Base-by-base conservation (phyloP, 1,140 invertebrate species). In the Ladona fulva region DNA sequence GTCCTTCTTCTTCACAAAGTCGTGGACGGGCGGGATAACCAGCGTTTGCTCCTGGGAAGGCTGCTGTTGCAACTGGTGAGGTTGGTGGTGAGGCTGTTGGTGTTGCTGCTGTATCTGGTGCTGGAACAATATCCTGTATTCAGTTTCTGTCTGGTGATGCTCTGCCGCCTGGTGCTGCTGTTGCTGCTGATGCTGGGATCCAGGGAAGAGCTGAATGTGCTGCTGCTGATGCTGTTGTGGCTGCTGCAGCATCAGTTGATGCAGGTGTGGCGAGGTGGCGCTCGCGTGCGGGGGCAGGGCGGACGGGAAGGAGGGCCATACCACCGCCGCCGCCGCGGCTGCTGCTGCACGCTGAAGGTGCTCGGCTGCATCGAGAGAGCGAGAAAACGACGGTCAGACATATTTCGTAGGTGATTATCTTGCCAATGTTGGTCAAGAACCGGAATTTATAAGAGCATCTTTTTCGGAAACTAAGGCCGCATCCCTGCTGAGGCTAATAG, bases 321-420 rank as follows among this genome's bases (percentile, higher is more conserved):
- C 52, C 16, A 66, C 52, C 3, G 52, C 52, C 3, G 52, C 78
- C 81, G 88, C 89, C 76, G 90, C 90, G 91, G 88, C 92, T 5
- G 93, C 90, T n/a, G 92, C 90, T 0, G 92, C 89, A 83, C 93
- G 91, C 80, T 92, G 92, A 83, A 91, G 87, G 82, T 92, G 89
- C 84, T 93, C 92, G 87, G 88, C 83, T 81, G 80, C 74, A 77
- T 81, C 12, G 52, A 66, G 52, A 16, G 3, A 66, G 1, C 52
- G 52, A 66, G 52, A 11, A 11, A 52, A 52, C 44, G 44, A 52
- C 44, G 44, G 10, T 52, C 44, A 52, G n/a, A 10, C 44, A 52
- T 10, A 44, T 24, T 75, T 83, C 81, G 83, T 80, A 3, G 29
- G n/a, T 11, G 25, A 82, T n/a, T n/a, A n/a, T n/a, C 8, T 37